Evolutionary conservation across 2,797 vertebrate species (phyloP).

Genomic region (Emys orbicularis): DNA sequence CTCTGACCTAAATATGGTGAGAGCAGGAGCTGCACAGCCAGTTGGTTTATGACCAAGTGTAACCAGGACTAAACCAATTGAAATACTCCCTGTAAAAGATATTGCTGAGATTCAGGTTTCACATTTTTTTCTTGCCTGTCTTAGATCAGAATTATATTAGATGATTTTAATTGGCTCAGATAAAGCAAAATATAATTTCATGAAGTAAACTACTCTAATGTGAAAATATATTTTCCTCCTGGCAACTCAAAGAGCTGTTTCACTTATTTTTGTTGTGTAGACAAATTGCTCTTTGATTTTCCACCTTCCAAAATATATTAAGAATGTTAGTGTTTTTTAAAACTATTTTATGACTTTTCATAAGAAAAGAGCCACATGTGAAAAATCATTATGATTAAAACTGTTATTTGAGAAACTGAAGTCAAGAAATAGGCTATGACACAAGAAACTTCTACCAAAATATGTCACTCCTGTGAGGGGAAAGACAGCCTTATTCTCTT

Average conservation of each 20-base stretch:
- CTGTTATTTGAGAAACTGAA: background rate
- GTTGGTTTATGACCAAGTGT: background rate
- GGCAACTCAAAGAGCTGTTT: background rate
- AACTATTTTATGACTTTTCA: background rate
- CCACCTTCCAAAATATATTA: background rate
- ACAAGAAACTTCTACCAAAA: background rate
- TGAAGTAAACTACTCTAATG: background rate
- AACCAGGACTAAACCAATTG: background rate
- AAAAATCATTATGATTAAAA: background rate
- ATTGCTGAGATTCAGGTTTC: background rate
- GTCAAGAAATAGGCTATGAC: background rate
- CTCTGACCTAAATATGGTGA: slow-evolving; percentile 19
- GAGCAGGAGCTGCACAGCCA: background rate
- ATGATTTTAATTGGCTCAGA: background rate
- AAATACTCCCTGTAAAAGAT: background rate
- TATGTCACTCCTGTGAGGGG: background rate
- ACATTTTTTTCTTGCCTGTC: background rate
- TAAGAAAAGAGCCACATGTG: background rate
- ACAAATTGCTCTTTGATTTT: background rate
- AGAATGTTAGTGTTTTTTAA: background rate
- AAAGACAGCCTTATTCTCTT: background rate
- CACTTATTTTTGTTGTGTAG: background rate
- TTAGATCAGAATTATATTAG: background rate
- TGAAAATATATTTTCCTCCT: background rate
- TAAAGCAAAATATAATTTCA: background rate